Evolutionary conservation across 2,888 invertebrate genomes (phyloP), one percentile per base, ranked within the genome.

Genomic region (Ochlodes sylvanus): DNA sequence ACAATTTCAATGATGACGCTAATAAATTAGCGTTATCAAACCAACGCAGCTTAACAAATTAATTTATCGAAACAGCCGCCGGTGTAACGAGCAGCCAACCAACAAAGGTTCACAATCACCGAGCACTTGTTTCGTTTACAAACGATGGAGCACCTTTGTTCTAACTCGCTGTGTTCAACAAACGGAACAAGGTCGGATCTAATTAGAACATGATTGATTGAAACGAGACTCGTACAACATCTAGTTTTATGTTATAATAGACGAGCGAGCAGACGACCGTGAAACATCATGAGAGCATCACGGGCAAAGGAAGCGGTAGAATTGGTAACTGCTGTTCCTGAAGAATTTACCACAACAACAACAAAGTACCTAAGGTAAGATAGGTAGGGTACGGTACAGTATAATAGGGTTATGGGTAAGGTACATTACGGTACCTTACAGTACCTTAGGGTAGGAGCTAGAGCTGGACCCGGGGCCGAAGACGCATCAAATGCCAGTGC

Each of bases 151-250:
- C 21, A 32, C 32, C 60, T 60, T 47, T 47, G 60, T 60, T 44
- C 38, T 56, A 10, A 54, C 42, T 58, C 19, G 17, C 21, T 60
- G 10, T 32, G 42, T 42, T 60, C 44, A 27, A 32, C 58, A 61
- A 66, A 52, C 47, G 44, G 41, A 67, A 61, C 61, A 62, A 50
- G 50, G 17, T 62, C 34, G 19, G 60, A 54, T 67, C 61, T 44
- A 67, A 67, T 61, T 61, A 67, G 61, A 27, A 34, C 60, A 44
- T 67, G 66, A 67, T 67, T 60, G 66, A 67, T 67, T 60, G 52
- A 14, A 52, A 61, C 54, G 27, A 32, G n/a, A 21, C 19, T 15
- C 50, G 27, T 27, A 52, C 52, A 21, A 10, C 27, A n/a, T 21
- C 5, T 3, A 14, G 5, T 21, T 52, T 52, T 52, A 52, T 21